A percentile compares a stretch with the other conserved stretches of the same genome.
phyloP scores from a whole-genome alignment of 23 tunicate species.

The Clavelina lepadiformis region DNA sequence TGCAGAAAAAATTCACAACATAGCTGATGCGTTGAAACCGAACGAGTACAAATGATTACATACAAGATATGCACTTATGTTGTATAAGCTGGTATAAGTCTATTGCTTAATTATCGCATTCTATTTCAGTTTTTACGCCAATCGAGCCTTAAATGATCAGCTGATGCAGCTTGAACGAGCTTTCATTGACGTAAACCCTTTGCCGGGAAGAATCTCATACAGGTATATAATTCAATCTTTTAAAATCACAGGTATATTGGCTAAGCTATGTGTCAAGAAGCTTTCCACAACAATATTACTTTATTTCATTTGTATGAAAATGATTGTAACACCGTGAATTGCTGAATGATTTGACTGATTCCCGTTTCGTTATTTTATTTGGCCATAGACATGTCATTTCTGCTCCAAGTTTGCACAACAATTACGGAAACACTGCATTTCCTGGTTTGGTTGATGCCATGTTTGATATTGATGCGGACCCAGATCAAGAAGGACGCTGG shows the following conservation, averaged over 20 bases:
- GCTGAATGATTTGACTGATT: no score
- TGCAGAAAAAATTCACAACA: constrained; percentile 19
- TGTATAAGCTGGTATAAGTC: no score
- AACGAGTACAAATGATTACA: no score
- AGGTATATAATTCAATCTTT: constrained; percentile 20
- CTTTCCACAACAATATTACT: no score
- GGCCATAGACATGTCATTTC: constrained; percentile 75
- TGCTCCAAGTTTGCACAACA: constrained; percentile 71
- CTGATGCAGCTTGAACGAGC: constrained; percentile 79
- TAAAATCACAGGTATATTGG: neutral
- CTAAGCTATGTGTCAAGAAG: no score
- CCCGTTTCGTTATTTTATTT: no score
- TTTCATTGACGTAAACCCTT: constrained; percentile 60
- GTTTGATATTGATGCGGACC: constrained; percentile 65
- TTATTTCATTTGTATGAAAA: no score
- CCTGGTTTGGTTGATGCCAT: constrained; percentile 65
- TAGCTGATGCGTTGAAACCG: constrained; percentile 3
- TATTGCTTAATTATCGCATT: neutral
- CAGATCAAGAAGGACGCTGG: constrained; percentile 48
- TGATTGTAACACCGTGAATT: no score
- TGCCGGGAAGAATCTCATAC: constrained; percentile 40
- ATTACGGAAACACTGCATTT: constrained; percentile 62
- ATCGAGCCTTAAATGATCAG: constrained; percentile 60
- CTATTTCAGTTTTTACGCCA: constrained; percentile 18
- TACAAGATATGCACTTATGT: no score